Conservation (phyloP, 2,113 vertebrate genomes). For the Lophura nycthemera region DNA sequence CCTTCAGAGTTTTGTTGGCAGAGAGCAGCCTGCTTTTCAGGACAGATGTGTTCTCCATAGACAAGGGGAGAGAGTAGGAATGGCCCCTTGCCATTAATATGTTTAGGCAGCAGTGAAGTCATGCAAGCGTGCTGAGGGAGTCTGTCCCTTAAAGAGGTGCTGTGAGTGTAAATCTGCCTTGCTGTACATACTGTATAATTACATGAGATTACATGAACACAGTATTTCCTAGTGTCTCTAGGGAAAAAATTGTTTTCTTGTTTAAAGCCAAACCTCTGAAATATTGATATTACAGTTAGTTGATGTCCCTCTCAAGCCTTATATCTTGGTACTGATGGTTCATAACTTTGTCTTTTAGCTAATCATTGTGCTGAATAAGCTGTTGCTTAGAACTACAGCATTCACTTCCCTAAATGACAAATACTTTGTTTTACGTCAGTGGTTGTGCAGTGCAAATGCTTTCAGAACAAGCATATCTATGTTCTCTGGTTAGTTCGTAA, state of each 20-base stretch:
- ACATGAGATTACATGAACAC: neutral
- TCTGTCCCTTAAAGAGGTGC: neutral
- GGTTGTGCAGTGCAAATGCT: neutral
- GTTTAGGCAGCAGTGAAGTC: neutral
- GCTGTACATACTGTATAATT: rapidly evolving
- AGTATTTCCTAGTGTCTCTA: rapidly evolving
- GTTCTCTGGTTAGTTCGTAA: neutral
- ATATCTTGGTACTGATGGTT: rapidly evolving
- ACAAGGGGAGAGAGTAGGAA: neutral
- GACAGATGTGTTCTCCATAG: neutral
- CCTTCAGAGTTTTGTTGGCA: neutral
- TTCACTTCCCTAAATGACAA: neutral
- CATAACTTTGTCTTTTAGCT: neutral
- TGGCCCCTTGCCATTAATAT: rapidly evolving
- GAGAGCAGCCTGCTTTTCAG: neutral
- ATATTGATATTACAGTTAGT: neutral
- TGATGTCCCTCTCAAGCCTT: neutral
- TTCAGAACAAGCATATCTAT: neutral
- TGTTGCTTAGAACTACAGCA: neutral
- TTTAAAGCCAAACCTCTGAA: neutral
- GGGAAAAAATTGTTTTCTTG: neutral
- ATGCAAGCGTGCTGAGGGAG: neutral
- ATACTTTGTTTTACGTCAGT: neutral
- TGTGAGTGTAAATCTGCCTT: neutral
- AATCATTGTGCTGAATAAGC: neutral